Evolutionary conservation across 1,140 invertebrate genomes (phyloP), one percentile per base, ranked within the genome.

Genomic region (Holotrichia oblita): DNA sequence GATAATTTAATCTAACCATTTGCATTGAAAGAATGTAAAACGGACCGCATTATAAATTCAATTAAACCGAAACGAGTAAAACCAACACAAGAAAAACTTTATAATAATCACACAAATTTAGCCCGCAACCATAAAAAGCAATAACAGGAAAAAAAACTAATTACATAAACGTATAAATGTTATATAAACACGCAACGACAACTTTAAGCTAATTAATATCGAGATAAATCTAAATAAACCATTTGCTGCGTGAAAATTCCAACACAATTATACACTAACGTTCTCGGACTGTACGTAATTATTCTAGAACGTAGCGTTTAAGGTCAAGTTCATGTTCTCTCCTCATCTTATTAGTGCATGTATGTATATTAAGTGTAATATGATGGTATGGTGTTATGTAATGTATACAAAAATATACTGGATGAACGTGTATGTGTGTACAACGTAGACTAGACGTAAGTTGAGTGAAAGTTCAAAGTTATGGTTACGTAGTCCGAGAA

Each of bases 391-490:
- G 0, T 2, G 48, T 55, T 55, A 55, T 17, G 48, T 55, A 55
- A 55, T 17, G 17, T 7, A 17, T 55, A 55, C 48, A 55, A 17
- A 55, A 55, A 55, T 55, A 55, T 55, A 55, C 48, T 55, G n/a
- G 48, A 55, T 34, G 27, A 55, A 55, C 48, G 48, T 12, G n/a
- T 34, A 34, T 34, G 27, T 34, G 27, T 34, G 27, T 34, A 4
- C 27, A 34, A 34, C 27, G 27, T 34, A 34, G 27, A 34, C 27
- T 34, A 34, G 27, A 34, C 27, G 27, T 34, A 34, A 55, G 14
- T 17, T 55, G 61, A 69, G 61, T 69, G 61, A 69, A 69, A 69
- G 61, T 69, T 69, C 61, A 69, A 69, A 69, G 61, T 69, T 69
- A 69, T 69, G 27, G 14, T 7, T 34, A 34, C 4, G 27, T 4